Evolutionary conservation across 1,140 invertebrate species (phyloP).

Genomic region (Bombus superbus): DNA sequence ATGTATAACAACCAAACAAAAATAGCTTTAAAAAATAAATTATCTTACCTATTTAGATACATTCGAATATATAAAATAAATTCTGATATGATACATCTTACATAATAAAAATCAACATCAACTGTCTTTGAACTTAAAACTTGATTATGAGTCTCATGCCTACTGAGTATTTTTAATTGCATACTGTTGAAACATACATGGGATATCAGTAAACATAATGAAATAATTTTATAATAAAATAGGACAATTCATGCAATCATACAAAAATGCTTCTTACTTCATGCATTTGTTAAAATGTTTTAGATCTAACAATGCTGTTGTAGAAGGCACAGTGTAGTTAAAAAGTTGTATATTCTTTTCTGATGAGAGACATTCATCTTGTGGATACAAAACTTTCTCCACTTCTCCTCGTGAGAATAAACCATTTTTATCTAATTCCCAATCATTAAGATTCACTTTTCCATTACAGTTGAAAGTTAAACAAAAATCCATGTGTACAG

Average conservation of each 20-base stretch:
- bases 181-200: slow-evolving; percentile 58
- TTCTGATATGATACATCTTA: slow-evolving; percentile 72
- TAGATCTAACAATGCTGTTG: slow-evolving; percentile 71
- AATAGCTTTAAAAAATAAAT: slow-evolving; percentile 19
- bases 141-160: slow-evolving; percentile 69
- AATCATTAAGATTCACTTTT: slow-evolving; percentile 75
- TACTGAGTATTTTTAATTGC: slow-evolving; percentile 74
- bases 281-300: slow-evolving; percentile 73
- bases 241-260: not conserved
- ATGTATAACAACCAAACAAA: not conserved
- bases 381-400: slow-evolving; percentile 63
- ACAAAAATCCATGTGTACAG: slow-evolving; percentile 61
- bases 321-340: slow-evolving; percentile 63
- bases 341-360: slow-evolving; percentile 67
- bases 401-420: slow-evolving; percentile 65
- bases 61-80: slow-evolving; percentile 73
- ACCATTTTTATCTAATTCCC: slow-evolving; percentile 66
- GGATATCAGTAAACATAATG: not conserved
- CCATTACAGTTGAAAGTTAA: slow-evolving; percentile 72
- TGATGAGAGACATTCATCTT: slow-evolving; percentile 33
- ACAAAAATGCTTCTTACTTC: slow-evolving; percentile 70
- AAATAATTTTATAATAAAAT: slow-evolving; percentile 13
- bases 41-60: slow-evolving; percentile 75
- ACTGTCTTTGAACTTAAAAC: slow-evolving; percentile 37
- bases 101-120: slow-evolving; percentile 69